phyloP scores from a whole-genome alignment of 2,888 invertebrate genomes.

The Nomada hirtipes region DNA sequence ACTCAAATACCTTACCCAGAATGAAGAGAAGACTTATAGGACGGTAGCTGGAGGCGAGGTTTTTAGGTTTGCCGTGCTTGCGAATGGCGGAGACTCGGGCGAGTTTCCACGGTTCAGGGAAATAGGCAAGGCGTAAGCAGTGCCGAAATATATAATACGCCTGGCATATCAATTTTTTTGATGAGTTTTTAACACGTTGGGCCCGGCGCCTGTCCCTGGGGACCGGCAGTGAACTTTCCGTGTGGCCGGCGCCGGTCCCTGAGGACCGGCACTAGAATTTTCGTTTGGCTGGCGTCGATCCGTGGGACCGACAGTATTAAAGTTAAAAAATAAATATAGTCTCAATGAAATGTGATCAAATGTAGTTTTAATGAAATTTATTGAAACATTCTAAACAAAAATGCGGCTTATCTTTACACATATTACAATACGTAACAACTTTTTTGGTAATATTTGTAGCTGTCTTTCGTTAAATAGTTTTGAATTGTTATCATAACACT shows the following conservation, averaged over 20 bases:
- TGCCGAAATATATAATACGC: too few species aligned
- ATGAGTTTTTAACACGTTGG: neutral
- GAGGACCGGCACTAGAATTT: neutral
- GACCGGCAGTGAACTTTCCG: neutral
- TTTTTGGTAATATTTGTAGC: conserved; percentile 3
- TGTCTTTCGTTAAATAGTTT: neutral
- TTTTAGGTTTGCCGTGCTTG: too few species aligned
- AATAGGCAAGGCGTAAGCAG: too few species aligned
- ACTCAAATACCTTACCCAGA: too few species aligned
- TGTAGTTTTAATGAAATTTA: neutral
- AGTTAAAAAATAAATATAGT: neutral
- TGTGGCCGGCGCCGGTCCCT: neutral
- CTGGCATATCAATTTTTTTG: too few species aligned
- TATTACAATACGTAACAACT: neutral
- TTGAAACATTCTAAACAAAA: conserved; percentile 3
- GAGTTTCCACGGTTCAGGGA: too few species aligned
- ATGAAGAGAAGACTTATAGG: too few species aligned
- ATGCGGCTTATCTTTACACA: neutral
- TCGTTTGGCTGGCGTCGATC: neutral
- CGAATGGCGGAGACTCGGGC: too few species aligned
- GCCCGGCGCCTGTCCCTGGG: neutral
- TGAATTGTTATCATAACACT: neutral
- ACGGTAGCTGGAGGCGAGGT: too few species aligned
- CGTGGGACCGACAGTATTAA: neutral
- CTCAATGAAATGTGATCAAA: conserved; percentile 1